Evolutionary conservation across 53 echinoderm and acorn worm species (phyloP), one percentile per base, ranked within the genome.

Genomic region (Holothuria scabra): DNA sequence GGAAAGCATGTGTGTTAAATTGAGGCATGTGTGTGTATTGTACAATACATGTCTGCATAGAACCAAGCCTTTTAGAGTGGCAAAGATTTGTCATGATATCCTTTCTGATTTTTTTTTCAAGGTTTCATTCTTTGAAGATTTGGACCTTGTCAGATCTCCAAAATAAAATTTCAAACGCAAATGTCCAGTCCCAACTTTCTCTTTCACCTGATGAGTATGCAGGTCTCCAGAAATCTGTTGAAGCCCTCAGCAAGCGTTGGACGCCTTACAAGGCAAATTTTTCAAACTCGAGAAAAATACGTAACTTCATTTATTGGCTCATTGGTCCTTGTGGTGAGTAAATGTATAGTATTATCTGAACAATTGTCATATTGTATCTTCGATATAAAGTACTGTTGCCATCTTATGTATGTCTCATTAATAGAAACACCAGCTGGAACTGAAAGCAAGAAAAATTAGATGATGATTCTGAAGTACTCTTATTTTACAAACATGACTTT

Each of bases 101-200:
- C 25, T 13, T 56, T 30, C 52, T 79, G 79, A 11, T 55, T 25
- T 41, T 8, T 46, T 23, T 56, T 28, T 12, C 60, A 1, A 81
- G 82, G 32, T 60, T 81, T 29, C 82, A 81, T 60, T 81, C 82
- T 41, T 37, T 63, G 23, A 61, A 64, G 14, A 81, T 81, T 46
- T 81, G 82, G 82, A 81, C 82, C 24, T 8, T 81, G n/a, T 24
- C 21, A 25, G 82, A 81, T 20, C 60, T 81, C 12, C 62, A 38
- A 34, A 23, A 21, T 8, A 81, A 46, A 4, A 81, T 81, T 41
- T 63, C 41, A 14, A 2, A 38, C 28, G 24, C 44, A 22, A 23
- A 41, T 1, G 64, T 81, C 11, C 19, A 81, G 46, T 33, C 38
- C 16, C 35, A 81, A 14, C 64, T 81, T 19, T 25, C 62, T 7